Conservation (phyloP, 2,113 vertebrate genomes). For the Halcyon senegalensis region DNA sequence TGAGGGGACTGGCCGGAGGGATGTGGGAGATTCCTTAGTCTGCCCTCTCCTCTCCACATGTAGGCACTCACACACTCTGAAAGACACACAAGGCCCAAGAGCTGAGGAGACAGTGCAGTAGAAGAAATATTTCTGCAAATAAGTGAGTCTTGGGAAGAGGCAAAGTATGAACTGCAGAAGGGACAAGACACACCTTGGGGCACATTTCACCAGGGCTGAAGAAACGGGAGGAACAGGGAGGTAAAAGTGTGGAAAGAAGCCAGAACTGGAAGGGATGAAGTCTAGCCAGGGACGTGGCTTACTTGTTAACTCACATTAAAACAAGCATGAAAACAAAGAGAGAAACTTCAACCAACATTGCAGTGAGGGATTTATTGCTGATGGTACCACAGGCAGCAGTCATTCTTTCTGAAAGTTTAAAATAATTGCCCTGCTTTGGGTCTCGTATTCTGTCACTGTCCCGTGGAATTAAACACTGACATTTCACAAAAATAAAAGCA, state of each 20-base stretch:
- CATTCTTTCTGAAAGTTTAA: background rate
- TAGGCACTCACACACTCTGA: background rate
- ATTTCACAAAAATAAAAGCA: background rate
- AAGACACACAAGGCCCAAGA: background rate
- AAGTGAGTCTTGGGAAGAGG: background rate
- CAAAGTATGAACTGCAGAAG: background rate
- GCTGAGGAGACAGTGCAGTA: background rate
- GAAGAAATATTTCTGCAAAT: background rate
- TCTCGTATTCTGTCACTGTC: background rate
- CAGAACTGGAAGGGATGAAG: background rate
- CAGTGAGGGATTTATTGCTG: slow-evolving; percentile 23
- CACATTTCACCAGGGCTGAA: background rate
- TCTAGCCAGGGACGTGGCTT: background rate
- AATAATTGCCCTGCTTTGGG: background rate
- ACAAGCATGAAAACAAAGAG: background rate
- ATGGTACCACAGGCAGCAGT: background rate
- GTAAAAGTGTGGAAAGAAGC: background rate
- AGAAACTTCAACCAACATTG: background rate
- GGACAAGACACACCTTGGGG: background rate
- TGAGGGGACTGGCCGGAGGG: background rate
- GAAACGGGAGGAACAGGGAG: background rate
- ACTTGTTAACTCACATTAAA: background rate
- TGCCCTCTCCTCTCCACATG: rapidly evolving
- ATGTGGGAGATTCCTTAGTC: background rate
- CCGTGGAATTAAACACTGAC: background rate